Base-by-base conservation (phyloP, 2,797 vertebrate genomes). In the Myotis vivesi region DNA sequence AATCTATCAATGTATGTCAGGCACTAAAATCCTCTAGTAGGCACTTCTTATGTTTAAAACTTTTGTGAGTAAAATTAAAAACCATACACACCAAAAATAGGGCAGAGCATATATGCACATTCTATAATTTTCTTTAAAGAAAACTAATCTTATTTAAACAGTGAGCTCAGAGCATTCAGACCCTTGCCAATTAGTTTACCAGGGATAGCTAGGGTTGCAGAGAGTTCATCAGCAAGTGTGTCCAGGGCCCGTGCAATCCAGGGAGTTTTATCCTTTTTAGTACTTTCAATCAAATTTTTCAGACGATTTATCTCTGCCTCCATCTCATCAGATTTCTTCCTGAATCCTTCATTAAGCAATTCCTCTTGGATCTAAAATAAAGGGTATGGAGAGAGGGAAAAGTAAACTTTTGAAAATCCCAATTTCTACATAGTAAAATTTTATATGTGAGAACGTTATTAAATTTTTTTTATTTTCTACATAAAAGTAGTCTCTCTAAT, bases 211-310 rank as follows among this genome's bases (percentile, higher is more conserved):
- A 57, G 1, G 0, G 41, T 6, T 22, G 53, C 3, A 59, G 49
- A 10, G 53, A 73, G 0, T 30, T 1, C 36, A 6, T 8, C 1
- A 2, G 22, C n/a, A 82, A 36, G 0, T 8, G 0, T 3, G 3
- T 82, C n/a, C 38, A 33, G 16, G 38, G 2, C 0, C 0, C 0
- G 0, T n/a, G 68, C 1, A 46, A 25, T 68, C 59, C 0, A 59
- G 2, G 44, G 5, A 17, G 3, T 30, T 23, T 28, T 57, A 13
- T 64, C 15, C n/a, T 25, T 36, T 30, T 20, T 8, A 13, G 11
- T 53, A 10, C 15, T 19, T 0, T 73, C 28, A 19, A 82, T 59
- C 22, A 1, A 0, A 49, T 17, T 3, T 64, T 0, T 59, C 15
- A 94, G 0, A 13, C 0, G 5, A 16, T 30, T 7, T 22, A 77